Base-by-base conservation (phyloP, 1,140 invertebrate species). In the Alviniconcha marisindica region DNA sequence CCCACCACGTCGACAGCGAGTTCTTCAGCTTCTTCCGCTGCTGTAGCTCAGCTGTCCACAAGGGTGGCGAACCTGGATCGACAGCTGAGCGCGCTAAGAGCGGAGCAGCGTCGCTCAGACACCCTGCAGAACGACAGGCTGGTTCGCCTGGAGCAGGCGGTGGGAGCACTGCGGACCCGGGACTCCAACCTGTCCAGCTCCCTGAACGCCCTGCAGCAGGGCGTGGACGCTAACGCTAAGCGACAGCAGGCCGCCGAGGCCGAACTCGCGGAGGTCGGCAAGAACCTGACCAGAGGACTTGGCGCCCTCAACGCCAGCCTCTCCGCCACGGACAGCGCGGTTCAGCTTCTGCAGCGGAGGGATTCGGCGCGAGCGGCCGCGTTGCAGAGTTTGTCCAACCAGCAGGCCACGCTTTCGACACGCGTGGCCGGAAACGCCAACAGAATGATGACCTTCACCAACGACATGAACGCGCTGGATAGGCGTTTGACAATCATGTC, bases 401-500 rank as follows among this genome's bases (percentile, higher is more conserved):
- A 76, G 73, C 73, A 76, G 21, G 7, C 73, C 24, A 54, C 4
- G 31, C 21, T 76, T 12, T 48, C 73, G 2, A 3, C 73, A 31
- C 73, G 73, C 51, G 73, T 42, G 10, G 73, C n/a, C 33, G 73
- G 73, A 33, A 76, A 76, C 44, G 40, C 73, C 73, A 76, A 76
- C 21, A n/a, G 42, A 24, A 28, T 76, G 14, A 51, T 42, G 18
- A n/a, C 40, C 31, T 31, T 76, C 38, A 4, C 24, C 1, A 48
- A 36, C n/a, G 31, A 51, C 21, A 21, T 76, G 10, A 51, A 40
- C 38, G 24, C 10, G n/a, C 5, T 76, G 40, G 73, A 76, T 42
- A 38, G 21, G 10, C 73, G 73, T 21, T 12, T 76, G 40, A 31
- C 73, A 5, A 36, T 54, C 42, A 51, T 76, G 73, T 76, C 73